Percentiles rank a stretch among this genome's conserved stretches.
Evolutionary conservation across 1,140 invertebrate genomes (phyloP).

Genomic region (Drosophila yakuba): DNA sequence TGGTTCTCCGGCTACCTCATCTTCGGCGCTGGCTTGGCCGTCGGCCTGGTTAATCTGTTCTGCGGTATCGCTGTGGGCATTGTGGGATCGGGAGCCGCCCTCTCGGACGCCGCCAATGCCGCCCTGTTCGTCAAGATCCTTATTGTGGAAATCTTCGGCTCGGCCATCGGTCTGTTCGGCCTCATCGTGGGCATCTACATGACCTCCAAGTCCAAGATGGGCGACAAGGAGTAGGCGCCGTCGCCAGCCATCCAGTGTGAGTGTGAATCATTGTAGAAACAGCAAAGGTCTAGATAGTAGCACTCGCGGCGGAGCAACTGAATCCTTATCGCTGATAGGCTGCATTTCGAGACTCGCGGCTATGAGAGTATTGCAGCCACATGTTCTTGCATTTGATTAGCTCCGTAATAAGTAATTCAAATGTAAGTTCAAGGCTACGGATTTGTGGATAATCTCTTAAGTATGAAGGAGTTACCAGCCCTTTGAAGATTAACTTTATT

Average conservation of each 20-base stretch:
- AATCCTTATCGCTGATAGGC: neutral
- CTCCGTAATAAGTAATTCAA: too few relatives aligned
- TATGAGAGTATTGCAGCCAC: too few relatives aligned
- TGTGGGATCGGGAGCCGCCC: conserved; percentile 97
- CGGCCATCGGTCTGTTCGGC: conserved; percentile 98
- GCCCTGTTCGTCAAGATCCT: conserved; percentile 98
- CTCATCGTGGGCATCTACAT: conserved; percentile 99
- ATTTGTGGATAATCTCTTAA: too few relatives aligned
- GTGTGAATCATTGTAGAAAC: conserved; percentile 15
- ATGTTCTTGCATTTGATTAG: neutral
- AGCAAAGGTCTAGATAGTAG: conserved; percentile 6
- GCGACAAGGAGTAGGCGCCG: conserved; percentile 84
- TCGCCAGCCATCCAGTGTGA: conserved; percentile 37
- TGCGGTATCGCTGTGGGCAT: conserved; percentile 98
- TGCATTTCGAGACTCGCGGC: neutral
- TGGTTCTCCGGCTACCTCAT: conserved; percentile 95
- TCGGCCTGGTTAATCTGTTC: conserved; percentile 97
- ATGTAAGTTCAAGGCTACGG: too few relatives aligned
- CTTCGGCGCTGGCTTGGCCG: conserved; percentile 97
- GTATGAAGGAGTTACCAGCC: too few relatives aligned
- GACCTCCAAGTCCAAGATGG: conserved; percentile 88
- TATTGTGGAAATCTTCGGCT: conserved; percentile 99
- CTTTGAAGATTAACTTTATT: too few relatives aligned
- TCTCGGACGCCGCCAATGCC: conserved; percentile 97
- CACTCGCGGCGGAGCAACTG: neutral